Conservation (phyloP, 2,888 invertebrate genomes). For the Ctena decussata region DNA sequence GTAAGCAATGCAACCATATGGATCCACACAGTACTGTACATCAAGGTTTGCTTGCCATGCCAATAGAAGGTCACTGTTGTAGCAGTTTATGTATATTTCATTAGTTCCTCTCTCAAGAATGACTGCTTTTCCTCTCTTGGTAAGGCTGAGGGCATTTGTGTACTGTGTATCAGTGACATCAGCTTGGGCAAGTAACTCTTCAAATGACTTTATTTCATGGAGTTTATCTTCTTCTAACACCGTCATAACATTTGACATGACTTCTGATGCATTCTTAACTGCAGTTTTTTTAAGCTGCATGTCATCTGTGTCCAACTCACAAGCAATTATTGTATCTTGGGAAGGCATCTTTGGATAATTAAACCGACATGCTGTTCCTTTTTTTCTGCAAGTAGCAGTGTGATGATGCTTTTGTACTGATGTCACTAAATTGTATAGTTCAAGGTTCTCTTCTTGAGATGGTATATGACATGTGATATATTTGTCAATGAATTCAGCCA, state of each 20-base stretch:
- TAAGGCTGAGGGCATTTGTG: constrained; percentile 35
- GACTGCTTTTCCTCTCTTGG: constrained; percentile 38
- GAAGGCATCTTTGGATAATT: constrained; percentile 45
- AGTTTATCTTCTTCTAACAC: constrained; percentile 2
- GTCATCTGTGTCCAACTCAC: background rate
- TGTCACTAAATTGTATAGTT: constrained; percentile 10
- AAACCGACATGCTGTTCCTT: constrained; percentile 44
- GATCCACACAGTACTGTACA: constrained; percentile 59
- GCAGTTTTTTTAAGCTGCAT: constrained; percentile 17
- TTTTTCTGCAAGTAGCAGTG: constrained; percentile 54
- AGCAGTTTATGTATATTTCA: constrained; percentile 33
- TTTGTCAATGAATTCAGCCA: constrained; percentile 36
- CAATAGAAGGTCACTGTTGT: constrained; percentile 35
- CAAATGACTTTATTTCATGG: background rate
- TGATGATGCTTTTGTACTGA: constrained; percentile 55
- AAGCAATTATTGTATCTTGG: background rate
- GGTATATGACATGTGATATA: constrained; percentile 49
- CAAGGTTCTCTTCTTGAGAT: constrained; percentile 26
- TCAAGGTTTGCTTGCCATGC: constrained; percentile 60
- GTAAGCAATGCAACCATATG: constrained; percentile 58
- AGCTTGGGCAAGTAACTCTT: constrained; percentile 21
- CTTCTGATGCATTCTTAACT: constrained; percentile 18
- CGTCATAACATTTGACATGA: background rate
- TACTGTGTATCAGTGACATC: constrained; percentile 31
- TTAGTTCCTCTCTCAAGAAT: constrained; percentile 28